Evolutionary conservation across 2,113 vertebrate species (phyloP).

Genomic region (Lasiurus borealis): DNA sequence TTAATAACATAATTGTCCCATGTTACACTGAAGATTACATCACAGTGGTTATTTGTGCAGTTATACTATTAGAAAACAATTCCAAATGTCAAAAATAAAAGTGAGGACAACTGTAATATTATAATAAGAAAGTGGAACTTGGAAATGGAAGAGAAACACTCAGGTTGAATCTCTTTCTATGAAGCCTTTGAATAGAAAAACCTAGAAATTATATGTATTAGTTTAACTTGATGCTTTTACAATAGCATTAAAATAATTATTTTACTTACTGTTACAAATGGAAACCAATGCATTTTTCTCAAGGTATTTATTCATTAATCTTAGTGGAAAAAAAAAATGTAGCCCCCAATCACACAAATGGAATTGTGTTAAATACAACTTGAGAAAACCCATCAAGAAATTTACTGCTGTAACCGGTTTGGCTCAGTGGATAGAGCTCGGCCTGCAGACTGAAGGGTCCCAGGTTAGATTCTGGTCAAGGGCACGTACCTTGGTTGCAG

Average conservation of each 20-base stretch:
- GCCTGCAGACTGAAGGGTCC: too few relatives aligned
- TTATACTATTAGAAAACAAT: slow-evolving; percentile 65
- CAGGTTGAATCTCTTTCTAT: slow-evolving; percentile 5
- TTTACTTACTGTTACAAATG: slow-evolving; percentile 15
- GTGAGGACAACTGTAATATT: slow-evolving; percentile 27
- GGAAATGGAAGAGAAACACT: slow-evolving; percentile 27
- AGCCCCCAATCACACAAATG: slow-evolving; percentile 11
- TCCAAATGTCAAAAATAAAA: slow-evolving; percentile 56
- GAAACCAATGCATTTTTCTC: slow-evolving; percentile 20
- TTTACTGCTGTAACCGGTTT: background rate
- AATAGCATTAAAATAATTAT: slow-evolving; percentile 48
- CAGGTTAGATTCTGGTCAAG: too few relatives aligned
- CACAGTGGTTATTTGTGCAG: slow-evolving; percentile 56
- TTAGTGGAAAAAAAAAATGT: background rate
- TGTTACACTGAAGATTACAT: slow-evolving; percentile 72
- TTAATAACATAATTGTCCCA: slow-evolving; percentile 77
- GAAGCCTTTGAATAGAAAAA: slow-evolving; percentile 49
- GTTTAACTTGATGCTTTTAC: slow-evolving; percentile 36
- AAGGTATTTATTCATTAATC: slow-evolving; percentile 46
- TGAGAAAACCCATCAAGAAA: slow-evolving; percentile 51
- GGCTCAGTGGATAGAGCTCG: too few relatives aligned
- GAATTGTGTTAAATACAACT: slow-evolving; percentile 51
- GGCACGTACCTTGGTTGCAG: too few relatives aligned
- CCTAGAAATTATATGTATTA: background rate
- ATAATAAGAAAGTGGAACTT: background rate